phyloP scores from a whole-genome alignment of 1,140 invertebrate species.

The Drosophila murphyi region DNA sequence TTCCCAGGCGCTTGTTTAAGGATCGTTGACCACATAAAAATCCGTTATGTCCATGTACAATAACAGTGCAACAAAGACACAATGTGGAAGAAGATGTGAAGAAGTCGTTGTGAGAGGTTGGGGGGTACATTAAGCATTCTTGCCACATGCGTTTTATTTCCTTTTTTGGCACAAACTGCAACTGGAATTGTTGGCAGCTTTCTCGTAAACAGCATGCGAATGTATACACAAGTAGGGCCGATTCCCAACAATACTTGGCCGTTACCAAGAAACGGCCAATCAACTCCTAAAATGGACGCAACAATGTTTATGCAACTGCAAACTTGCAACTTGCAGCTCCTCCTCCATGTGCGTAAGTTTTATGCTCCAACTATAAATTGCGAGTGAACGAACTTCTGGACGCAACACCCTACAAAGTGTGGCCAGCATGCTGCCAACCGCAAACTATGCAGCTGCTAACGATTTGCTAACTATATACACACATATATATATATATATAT shows the following conservation, averaged over 20 bases:
- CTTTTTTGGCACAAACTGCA: constrained; percentile 64
- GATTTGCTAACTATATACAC: constrained; percentile 9
- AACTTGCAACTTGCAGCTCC: constrained; percentile 40
- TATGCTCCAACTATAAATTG: constrained; percentile 40
- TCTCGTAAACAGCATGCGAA: constrained; percentile 16
- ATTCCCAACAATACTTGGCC: constrained; percentile 14
- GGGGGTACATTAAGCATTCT: constrained; percentile 38
- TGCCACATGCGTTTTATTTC: constrained; percentile 63
- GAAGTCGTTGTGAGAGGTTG: background rate
- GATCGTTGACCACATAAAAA: constrained; percentile 81
- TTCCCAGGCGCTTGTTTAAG: constrained; percentile 51
- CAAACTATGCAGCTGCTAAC: constrained; percentile 8
- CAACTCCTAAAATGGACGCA: constrained; percentile 66
- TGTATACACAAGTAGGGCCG: constrained; percentile 23
- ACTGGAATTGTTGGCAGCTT: constrained; percentile 42
- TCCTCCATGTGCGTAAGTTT: constrained; percentile 64
- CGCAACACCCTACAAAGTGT: background rate
- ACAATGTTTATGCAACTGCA: constrained; percentile 63
- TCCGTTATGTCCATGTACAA: constrained; percentile 68
- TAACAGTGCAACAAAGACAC: constrained; percentile 24
- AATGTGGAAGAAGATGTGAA: constrained; percentile 23
- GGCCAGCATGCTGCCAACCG: constrained; percentile 6
- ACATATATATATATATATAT: too few species aligned
- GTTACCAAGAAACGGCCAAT: constrained; percentile 45
- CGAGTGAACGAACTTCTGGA: constrained; percentile 10